Evolutionary conservation across 1,140 invertebrate species (phyloP).

Genomic region (Cotesia typhae): DNA sequence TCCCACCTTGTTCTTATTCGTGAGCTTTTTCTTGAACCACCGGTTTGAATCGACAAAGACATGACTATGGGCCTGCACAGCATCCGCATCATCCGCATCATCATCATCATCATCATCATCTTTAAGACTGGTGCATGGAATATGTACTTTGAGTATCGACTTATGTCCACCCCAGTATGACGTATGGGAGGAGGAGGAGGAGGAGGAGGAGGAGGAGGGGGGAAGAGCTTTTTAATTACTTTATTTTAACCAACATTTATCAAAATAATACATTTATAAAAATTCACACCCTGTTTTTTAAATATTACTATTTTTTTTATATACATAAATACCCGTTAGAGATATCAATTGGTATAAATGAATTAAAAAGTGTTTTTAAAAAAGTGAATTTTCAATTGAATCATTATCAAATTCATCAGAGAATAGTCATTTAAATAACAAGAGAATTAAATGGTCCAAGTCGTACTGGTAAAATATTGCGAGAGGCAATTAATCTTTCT

Average conservation of each 20-base stretch:
- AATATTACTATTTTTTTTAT: too few species aligned
- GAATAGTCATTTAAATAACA: conserved; percentile 7
- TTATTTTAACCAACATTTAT: background rate
- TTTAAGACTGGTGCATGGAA: background rate
- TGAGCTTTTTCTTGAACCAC: conserved; percentile 19
- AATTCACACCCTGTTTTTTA: too few species aligned
- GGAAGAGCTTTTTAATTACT: too few species aligned
- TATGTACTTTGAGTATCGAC: conserved; percentile 1
- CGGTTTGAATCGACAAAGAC: background rate
- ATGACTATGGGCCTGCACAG: background rate
- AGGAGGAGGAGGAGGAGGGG: too few species aligned
- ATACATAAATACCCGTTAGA: too few species aligned
- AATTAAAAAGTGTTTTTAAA: too few species aligned
- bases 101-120: background rate
- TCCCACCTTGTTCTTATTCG: conserved; percentile 35
- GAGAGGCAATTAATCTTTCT: conserved; percentile 34
- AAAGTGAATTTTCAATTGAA: too few species aligned
- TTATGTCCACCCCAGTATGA: conserved; percentile 27
- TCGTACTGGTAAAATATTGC: conserved; percentile 20
- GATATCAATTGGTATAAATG: too few species aligned
- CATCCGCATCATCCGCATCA: background rate
- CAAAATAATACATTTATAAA: too few species aligned
- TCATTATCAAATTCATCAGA: too few species aligned
- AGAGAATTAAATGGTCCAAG: conserved; percentile 15
- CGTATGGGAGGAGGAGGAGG: too few species aligned